Base-by-base conservation (phyloP, 2,113 vertebrate species). In the Poicephalus meyeri region DNA sequence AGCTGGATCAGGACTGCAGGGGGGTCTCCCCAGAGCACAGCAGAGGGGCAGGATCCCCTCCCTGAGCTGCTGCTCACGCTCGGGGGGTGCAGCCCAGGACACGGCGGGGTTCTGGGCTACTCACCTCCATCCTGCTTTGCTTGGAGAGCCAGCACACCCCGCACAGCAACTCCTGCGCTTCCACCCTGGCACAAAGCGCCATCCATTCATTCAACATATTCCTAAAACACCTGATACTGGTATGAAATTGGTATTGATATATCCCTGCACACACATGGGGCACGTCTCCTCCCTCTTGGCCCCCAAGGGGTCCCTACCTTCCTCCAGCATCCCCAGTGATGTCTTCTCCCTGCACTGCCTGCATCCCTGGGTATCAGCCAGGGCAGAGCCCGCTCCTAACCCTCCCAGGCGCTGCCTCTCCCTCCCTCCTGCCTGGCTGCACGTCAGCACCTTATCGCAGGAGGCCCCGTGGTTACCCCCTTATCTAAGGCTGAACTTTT, bases 401-500 rank as follows among this genome's bases (percentile, higher is more conserved):
- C 16, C 18, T 19, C 20, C 56, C 0, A 0, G 28, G 5, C 0
- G 0, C 77, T 49, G 87, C 64, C 35, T 24, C 39, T 81, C n/a
- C 72, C 50, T 63, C 68, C 53, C 1, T 0, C 58, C 56, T 20
- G 0, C 15, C 56, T 15, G 56, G 1, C 53, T 5, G 7, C 35
- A 19, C 20, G 6, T 78, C 86, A 68, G 56, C 8, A 2, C 78
- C 78, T 97, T 97, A 96, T 93, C 93, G 1, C 39, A 1, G 81
- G 88, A 94, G 95, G 96, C 96, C 93, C 81, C 24, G 2, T 25
- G 47, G 2, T 42, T 23, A 24, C 76, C 68, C 70, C 66, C 93
- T 94, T 95, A 94, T 96, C 93, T 89, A 42, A 73, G 1, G 70
- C 79, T 97, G 88, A 97, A 93, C 92, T 93, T 96, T 93, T 94